Evolutionary conservation across 2,888 invertebrate species (phyloP).

Genomic region (Rotaria macrura): DNA sequence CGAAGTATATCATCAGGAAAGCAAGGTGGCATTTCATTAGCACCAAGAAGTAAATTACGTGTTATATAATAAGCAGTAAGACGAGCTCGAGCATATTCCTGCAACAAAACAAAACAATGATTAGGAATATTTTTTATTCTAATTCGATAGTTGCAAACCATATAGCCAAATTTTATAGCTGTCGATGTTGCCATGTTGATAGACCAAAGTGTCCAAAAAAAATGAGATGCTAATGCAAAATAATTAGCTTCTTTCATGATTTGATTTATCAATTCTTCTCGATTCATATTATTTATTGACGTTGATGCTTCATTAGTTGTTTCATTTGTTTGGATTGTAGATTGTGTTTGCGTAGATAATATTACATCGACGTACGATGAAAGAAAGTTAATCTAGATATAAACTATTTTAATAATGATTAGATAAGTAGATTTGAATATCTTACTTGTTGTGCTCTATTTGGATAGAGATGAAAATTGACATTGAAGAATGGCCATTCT

Average conservation of each 20-base stretch:
- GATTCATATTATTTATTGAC: neutral
- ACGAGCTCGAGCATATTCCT: slow-evolving; percentile 11
- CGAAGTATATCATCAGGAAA: neutral
- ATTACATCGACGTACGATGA: neutral
- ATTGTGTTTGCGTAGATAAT: neutral
- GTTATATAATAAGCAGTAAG: neutral
- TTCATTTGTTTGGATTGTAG: neutral
- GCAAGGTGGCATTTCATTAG: neutral
- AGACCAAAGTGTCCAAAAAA: slow-evolving; percentile 88
- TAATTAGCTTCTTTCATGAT: slow-evolving; percentile 67
- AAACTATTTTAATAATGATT: neutral
- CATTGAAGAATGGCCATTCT: slow-evolving; percentile 42
- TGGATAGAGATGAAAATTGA: slow-evolving; percentile 60
- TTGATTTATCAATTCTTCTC: neutral
- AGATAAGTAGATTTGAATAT: no score
- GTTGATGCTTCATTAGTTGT: neutral
- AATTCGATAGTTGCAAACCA: slow-evolving; percentile 56
- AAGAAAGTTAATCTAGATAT: neutral
- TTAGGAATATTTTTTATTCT: neutral
- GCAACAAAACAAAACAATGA: neutral
- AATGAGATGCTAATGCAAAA: slow-evolving; percentile 74
- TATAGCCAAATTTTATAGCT: slow-evolving; percentile 82
- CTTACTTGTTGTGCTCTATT: slow-evolving; percentile 67
- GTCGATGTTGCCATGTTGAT: slow-evolving; percentile 74
- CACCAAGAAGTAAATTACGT: neutral